Conservation (phyloP, 2,797 vertebrate species). For the Semaprochilodus insignis region DNA sequence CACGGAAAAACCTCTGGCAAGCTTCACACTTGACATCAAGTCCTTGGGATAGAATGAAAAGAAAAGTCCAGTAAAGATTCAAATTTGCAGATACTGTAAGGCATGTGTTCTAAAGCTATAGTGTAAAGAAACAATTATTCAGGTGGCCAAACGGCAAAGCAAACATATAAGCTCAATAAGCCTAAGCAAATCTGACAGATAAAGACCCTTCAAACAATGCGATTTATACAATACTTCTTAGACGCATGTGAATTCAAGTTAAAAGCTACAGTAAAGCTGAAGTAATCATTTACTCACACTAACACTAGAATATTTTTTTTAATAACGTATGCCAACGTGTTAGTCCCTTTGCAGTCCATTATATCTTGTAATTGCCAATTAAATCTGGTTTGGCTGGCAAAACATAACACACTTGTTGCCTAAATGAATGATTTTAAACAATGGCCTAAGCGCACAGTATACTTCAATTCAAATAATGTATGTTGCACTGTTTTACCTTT, state of each 20-base stretch:
- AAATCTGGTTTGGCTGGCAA: too few relatives aligned
- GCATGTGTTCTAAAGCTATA: slow-evolving; percentile 4
- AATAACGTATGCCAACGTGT: too few relatives aligned
- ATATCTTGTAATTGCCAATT: too few relatives aligned
- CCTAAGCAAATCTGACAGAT: neutral
- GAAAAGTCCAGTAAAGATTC: neutral
- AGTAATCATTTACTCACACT: too few relatives aligned
- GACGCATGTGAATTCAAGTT: too few relatives aligned
- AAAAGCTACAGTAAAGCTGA: too few relatives aligned
- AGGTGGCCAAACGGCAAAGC: neutral
- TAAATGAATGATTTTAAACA: too few relatives aligned
- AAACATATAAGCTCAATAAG: slow-evolving; percentile 7
- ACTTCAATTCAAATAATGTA: neutral
- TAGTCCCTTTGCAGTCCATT: too few relatives aligned
- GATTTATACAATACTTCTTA: too few relatives aligned
- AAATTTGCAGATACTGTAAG: slow-evolving; percentile 26
- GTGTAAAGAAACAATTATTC: slow-evolving; percentile 26
- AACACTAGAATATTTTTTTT: too few relatives aligned
- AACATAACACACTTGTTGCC: too few relatives aligned
- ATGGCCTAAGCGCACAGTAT: too few relatives aligned
- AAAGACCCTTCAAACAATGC: neutral
- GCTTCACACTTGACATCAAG: slow-evolving; percentile 99
- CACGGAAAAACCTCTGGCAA: slow-evolving; percentile 99
- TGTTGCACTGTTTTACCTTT: slow-evolving; percentile 84
- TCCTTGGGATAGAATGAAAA: slow-evolving; percentile 77